Base-by-base conservation (phyloP, 1,140 invertebrate species). In the Eubasilissa regina region DNA sequence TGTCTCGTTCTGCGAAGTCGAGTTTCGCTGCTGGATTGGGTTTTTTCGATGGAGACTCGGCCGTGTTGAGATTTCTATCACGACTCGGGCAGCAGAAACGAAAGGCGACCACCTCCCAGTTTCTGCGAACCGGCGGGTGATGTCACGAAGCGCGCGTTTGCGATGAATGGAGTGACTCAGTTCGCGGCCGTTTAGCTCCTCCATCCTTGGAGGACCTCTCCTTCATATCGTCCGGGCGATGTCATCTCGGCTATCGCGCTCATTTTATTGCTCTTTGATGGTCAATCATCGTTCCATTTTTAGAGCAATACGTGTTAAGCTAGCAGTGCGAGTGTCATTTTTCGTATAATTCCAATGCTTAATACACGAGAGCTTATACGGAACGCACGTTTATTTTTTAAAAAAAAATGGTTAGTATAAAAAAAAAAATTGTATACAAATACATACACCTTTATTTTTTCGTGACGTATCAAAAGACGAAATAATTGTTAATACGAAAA, bases 81-180 rank as follows among this genome's bases (percentile, higher is more conserved):
- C 60, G 68, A 72, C 45, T 72, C 4, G 68, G n/a, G n/a, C n/a
- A n/a, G n/a, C 17, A 53, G 48, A 72, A 72, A 25, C 68, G 68
- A 72, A 72, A 72, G 68, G 68, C 68, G 47, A n/a, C 44, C 66
- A 35, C 45, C 68, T 72, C 68, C 68, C 68, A 21, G 48, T 55
- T 72, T n/a, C 47, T 13, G 48, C 21, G 68, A 53, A 72, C 68
- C 25, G 25, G 1, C 25, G 25, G 6, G 17, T 60, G 56, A 60
- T 60, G 56, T 60, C 56, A 60, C 56, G 56, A n/a, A 19, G 56
- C 19, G 10, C 4, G 19, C 56, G 17, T 60, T 15, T 4, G 48
- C 19, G 17, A 53, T 72, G 48, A 72, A 72, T 72, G 68, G 13
- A 72, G 48, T 72, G 68, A 72, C 35, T 66, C 62, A 66, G n/a